Evolutionary conservation across 2,797 vertebrate genomes (phyloP).

Genomic region (Gallinago nigripennis): DNA sequence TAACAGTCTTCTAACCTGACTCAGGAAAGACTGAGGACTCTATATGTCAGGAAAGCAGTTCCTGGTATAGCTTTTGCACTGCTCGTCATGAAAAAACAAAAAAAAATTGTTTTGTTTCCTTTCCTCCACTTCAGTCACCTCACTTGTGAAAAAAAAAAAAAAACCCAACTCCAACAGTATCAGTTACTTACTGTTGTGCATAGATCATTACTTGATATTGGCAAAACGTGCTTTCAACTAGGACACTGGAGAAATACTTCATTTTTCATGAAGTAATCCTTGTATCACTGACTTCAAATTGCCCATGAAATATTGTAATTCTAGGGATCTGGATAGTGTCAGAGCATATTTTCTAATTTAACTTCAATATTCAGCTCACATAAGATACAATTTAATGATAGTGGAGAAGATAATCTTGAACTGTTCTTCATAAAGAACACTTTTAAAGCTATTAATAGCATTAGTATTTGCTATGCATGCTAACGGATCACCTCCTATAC

Average conservation of each 20-base stretch:
- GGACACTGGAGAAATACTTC: not conserved
- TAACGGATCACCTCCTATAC: not conserved
- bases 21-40: not conserved
- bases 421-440: slow-evolving; percentile 1
- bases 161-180: not conserved
- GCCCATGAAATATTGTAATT: slow-evolving; percentile 39
- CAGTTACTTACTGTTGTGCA: fast-evolving
- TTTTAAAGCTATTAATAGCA: slow-evolving; percentile 11
- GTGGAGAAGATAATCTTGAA: slow-evolving; percentile 20
- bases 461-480: not conserved
- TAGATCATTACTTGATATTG: not conserved
- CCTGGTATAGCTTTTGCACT: not conserved
- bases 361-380: not conserved
- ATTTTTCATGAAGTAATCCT: not conserved
- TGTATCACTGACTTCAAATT: slow-evolving; percentile 38
- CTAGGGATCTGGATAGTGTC: not conserved
- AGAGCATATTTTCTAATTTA: slow-evolving; percentile 27
- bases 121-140: not conserved
- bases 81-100: not conserved
- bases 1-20: not conserved
- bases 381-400: slow-evolving; percentile 6
- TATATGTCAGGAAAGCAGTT: not conserved
- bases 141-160: not conserved
- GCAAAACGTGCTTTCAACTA: not conserved
- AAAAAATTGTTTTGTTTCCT: not conserved